Conservation (phyloP, 1,140 invertebrate genomes). For the Palaemon carinicauda region DNA sequence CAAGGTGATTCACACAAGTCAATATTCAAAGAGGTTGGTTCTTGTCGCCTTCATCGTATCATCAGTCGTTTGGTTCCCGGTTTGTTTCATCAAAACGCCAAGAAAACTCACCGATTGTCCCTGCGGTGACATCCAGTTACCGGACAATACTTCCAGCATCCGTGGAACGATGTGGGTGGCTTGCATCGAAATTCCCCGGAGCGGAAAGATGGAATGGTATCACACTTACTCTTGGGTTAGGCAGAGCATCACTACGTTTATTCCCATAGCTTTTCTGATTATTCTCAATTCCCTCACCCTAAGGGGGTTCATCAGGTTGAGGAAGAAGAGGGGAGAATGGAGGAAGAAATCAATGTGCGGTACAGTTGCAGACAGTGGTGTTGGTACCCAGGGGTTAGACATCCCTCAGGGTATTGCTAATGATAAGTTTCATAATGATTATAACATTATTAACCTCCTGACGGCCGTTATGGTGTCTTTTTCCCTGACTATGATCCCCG, state of each 20-base stretch:
- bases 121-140: neutral
- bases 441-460: conserved; percentile 60
- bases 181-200: conserved; percentile 37
- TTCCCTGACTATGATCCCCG: conserved; percentile 61
- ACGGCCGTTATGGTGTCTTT: conserved; percentile 62
- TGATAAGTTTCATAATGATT: conserved; percentile 57
- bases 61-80: conserved; percentile 37
- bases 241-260: conserved; percentile 60
- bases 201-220: neutral
- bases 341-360: neutral
- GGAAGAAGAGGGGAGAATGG: conserved; percentile 10
- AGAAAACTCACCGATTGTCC: conserved; percentile 21
- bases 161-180: conserved; percentile 44
- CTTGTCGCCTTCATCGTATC: neutral
- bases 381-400: neutral
- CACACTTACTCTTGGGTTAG: conserved; percentile 61
- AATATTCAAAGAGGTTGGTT: conserved; percentile 59
- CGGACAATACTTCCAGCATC: neutral
- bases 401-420: neutral
- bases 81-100: conserved; percentile 26
- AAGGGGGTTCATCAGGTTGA: conserved; percentile 10
- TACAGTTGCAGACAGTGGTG: neutral
- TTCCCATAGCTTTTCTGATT: conserved; percentile 61
- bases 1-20: conserved; percentile 61
- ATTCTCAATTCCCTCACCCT: conserved; percentile 61